These are phyloP conservation scores for Syrmaticus mikado DNA, from an alignment of 2,113 vertebrate genomes.

Conservation along the genomic window DNA sequence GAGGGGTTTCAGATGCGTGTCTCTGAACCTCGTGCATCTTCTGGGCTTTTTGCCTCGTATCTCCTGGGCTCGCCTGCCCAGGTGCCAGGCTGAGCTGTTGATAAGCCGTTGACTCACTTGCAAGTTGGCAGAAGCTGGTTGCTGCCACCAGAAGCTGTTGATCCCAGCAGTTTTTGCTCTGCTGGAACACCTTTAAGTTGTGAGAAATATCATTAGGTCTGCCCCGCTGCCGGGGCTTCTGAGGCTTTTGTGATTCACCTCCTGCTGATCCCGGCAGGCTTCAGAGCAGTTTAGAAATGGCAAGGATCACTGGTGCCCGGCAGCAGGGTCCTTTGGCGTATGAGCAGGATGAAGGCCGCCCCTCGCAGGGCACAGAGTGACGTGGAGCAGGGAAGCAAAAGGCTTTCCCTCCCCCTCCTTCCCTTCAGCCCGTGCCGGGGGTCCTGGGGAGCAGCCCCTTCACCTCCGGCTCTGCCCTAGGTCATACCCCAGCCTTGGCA, in stretches of 20 bases:
- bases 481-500: conserved; percentile 94
- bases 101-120: neutral
- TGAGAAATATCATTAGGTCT: neutral
- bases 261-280: neutral
- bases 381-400: neutral
- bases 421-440: neutral
- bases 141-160: neutral
- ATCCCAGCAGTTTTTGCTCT: neutral
- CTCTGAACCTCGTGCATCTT: accelerated
- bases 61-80: neutral
- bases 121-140: neutral
- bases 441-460: neutral
- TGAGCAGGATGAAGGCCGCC: neutral
- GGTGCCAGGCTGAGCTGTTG: neutral
- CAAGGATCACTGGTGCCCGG: neutral
- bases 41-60: accelerated
- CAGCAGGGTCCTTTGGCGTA: neutral
- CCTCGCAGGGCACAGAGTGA: neutral
- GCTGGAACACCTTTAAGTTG: neutral
- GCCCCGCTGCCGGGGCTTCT: neutral
- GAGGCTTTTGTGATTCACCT: neutral
- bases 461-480: conserved; percentile 20
- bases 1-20: accelerated
- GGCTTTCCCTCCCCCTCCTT: neutral
- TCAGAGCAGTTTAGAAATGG: neutral